Base-by-base conservation (phyloP, 2,113 vertebrate genomes). In the Callospermophilus lateralis region DNA sequence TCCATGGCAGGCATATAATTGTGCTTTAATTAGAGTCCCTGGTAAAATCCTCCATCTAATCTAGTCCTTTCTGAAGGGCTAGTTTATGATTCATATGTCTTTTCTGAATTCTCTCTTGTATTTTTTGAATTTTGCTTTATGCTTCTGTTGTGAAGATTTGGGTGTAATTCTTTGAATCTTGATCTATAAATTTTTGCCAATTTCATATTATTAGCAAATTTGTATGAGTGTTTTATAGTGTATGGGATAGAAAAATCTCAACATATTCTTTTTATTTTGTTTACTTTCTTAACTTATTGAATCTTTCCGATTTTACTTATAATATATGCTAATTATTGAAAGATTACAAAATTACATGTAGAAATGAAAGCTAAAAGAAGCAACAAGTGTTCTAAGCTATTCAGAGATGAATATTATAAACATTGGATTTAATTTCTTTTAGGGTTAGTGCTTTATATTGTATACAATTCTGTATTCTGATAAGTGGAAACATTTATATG, bases 381-480 rank as follows among this genome's bases (percentile, higher is more conserved):
- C 0, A 90, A 90, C 0, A 55, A 32, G 1, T 58, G 72, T 84
- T 73, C 13, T 26, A 79, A n/a, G 70, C 26, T 72, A 65, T 0
- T 77, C 32, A 96, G 70, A 73, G 22, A 73, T 76, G 85, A 95
- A 86, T 39, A 73, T 83, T 81, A 73, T 70, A 87, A 84, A 4
- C 45, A 95, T 67, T 67, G 7, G 7, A 13, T 55, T 93, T 83
- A 78, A 81, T 77, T 73, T 78, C 63, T 76, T 68, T 34, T 72
- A 81, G 34, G 3, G 7, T 93, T 83, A 73, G 16, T 93, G 53
- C 13, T 51, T 78, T 93, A 83, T 4, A 48, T 84, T 79, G 86
- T 90, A 93, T 10, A 84, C 10, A 83, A 65, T 87, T 78, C 48
- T 51, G n/a, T 77, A 72, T 70, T 72, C 22, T 83, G 86, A 67